Evolutionary conservation across 2,113 vertebrate species (phyloP).

Genomic region (Phalacrocorax aristotelis): DNA sequence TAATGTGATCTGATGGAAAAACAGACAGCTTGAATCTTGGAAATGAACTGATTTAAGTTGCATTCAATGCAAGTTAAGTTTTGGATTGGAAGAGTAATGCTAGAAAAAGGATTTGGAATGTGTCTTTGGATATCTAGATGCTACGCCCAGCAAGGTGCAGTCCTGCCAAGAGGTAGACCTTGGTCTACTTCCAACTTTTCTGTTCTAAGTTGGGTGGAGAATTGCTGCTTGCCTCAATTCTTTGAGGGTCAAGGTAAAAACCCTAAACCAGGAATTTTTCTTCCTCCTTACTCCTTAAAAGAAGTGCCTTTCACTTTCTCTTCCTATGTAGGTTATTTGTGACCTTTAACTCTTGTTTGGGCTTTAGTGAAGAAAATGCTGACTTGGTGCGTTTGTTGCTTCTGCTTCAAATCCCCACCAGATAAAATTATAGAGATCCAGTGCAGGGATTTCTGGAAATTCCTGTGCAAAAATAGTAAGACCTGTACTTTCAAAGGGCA

Average conservation of each 20-base stretch:
- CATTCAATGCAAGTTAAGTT: not conserved
- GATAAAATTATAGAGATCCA: not conserved
- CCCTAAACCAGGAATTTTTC: not conserved
- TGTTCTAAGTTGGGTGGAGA: not conserved
- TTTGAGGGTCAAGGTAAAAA: not conserved
- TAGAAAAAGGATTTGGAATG: not conserved
- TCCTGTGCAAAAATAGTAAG: not conserved
- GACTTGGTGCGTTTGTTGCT: not conserved
- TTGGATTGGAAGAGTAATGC: not conserved
- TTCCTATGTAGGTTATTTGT: not conserved
- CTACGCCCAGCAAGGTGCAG: not conserved
- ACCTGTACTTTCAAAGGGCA: not conserved
- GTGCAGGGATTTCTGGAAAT: not conserved
- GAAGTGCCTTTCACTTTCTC: not conserved
- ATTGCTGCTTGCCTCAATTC: not conserved
- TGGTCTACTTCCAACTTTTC: not conserved
- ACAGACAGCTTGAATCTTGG: not conserved
- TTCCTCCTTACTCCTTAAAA: not conserved
- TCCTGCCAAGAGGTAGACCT: not conserved
- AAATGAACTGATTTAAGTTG: not conserved
- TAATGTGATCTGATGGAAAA: constrained; percentile 74
- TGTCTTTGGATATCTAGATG: not conserved
- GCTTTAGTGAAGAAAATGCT: not conserved
- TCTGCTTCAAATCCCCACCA: not conserved
- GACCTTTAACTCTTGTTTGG: not conserved